Percentiles rank a stretch among this genome's conserved stretches.
These are phyloP conservation scores for Gryllus longicercus DNA, from an alignment of 2,888 invertebrate genomes.

Conservation along the genomic window DNA sequence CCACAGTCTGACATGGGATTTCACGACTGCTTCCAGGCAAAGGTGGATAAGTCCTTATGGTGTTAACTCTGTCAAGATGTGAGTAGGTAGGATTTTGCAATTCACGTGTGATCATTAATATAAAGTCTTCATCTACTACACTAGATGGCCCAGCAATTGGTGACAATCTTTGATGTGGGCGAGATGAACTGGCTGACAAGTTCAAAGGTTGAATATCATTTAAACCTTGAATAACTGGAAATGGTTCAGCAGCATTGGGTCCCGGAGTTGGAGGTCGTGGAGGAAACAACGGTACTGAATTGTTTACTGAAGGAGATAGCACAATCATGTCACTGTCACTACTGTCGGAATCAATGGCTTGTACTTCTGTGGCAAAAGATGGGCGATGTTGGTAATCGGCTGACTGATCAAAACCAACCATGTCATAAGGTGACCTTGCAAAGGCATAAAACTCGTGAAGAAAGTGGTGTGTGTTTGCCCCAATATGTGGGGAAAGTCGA, in stretches of 20 bases:
- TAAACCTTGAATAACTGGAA: not conserved
- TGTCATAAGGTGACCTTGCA: slow-evolving; percentile 81
- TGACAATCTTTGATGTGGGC: not conserved
- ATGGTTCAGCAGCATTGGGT: too few species aligned
- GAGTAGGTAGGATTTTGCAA: not conserved
- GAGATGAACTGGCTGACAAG: not conserved
- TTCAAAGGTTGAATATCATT: slow-evolving; percentile 2
- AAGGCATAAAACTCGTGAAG: slow-evolving; percentile 84
- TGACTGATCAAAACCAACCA: slow-evolving; percentile 57
- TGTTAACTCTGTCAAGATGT: not conserved
- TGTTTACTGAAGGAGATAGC: slow-evolving; percentile 21
- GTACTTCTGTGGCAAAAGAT: slow-evolving; percentile 17
- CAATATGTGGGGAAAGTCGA: slow-evolving; percentile 57
- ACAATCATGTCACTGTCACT: slow-evolving; percentile 28
- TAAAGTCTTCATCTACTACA: slow-evolving; percentile 11
- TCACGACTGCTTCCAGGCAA: not conserved
- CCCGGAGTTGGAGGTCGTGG: too few species aligned
- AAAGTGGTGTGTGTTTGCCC: slow-evolving; percentile 68
- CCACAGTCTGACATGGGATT: not conserved
- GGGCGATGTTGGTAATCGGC: slow-evolving; percentile 24
- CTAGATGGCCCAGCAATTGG: slow-evolving; percentile 36
- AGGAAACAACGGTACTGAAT: not conserved
- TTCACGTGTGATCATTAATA: not conserved
- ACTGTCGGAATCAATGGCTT: slow-evolving; percentile 25
- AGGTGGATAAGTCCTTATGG: not conserved